Evolutionary conservation across 2,888 invertebrate genomes (phyloP).

Genomic region (Aquatica leii): DNA sequence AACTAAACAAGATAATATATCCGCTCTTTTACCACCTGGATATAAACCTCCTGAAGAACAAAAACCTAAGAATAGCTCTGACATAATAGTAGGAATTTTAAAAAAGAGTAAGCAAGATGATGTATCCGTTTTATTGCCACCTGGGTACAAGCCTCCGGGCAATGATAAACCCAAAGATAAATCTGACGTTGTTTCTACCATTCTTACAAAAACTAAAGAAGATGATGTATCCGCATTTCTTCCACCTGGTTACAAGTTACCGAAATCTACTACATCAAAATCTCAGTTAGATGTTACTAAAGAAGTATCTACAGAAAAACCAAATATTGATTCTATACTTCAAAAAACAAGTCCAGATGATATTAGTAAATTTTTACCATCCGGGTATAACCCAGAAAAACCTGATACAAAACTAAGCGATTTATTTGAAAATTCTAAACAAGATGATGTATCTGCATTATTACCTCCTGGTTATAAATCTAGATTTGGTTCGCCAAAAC

Average conservation of each 20-base stretch:
- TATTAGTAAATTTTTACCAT: conserved; percentile 70
- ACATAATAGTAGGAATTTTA: conserved; percentile 38
- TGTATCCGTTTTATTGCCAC: conserved; percentile 58
- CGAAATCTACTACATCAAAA: conserved; percentile 33
- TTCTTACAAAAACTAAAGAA: conserved; percentile 63
- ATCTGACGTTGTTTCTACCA: conserved; percentile 54
- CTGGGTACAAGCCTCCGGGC: conserved; percentile 56
- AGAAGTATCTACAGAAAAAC: conserved; percentile 34
- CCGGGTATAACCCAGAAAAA: conserved; percentile 67
- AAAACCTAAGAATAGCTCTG: conserved; percentile 47
- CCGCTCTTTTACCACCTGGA: conserved; percentile 71
- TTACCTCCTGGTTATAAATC: conserved; percentile 73
- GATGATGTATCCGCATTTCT: conserved; percentile 69
- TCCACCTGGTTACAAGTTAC: conserved; percentile 71
- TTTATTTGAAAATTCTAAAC: conserved; percentile 61
- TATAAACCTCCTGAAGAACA: conserved; percentile 61
- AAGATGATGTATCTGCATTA: conserved; percentile 68
- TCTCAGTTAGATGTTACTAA: conserved; percentile 42
- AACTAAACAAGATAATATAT: conserved; percentile 66
- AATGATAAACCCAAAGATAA: conserved; percentile 35
- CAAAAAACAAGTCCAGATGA: conserved; percentile 66
- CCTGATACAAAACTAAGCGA: conserved; percentile 60
- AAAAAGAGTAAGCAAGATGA: conserved; percentile 58
- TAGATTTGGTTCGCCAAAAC: conserved; percentile 21
- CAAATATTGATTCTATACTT: conserved; percentile 57